phyloP scores from a whole-genome alignment of 2,888 invertebrate genomes.

The Stenolophus ochropezus region DNA sequence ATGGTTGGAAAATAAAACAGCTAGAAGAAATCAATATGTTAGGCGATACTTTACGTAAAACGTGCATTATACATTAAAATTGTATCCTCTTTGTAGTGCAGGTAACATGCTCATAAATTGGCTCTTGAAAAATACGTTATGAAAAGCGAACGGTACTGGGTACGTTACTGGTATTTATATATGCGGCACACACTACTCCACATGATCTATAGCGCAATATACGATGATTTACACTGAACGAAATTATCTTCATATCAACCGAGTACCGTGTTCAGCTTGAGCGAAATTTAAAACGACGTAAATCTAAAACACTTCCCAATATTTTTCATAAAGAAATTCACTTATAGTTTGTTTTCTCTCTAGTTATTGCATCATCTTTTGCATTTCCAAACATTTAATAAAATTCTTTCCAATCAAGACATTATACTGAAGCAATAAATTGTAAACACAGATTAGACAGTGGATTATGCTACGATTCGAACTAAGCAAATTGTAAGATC shows the following conservation, averaged over 20 bases:
- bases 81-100: not conserved
- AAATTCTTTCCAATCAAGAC: too few species aligned
- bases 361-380: too few species aligned
- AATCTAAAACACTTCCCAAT: not conserved
- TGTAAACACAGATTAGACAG: too few species aligned
- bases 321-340: not conserved
- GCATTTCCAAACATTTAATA: too few species aligned
- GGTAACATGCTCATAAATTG: conserved; percentile 14
- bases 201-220: conserved; percentile 18
- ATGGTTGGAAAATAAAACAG: not conserved
- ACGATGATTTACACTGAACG: conserved; percentile 15
- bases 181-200: not conserved
- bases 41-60: not conserved
- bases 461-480: too few species aligned
- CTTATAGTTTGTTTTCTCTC: too few species aligned
- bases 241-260: conserved; percentile 11
- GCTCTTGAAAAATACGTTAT: conserved; percentile 22
- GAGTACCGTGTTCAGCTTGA: not conserved
- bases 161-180: conserved; percentile 4
- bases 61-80: not conserved
- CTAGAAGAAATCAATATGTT: not conserved
- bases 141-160: conserved; percentile 9
- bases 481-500: too few species aligned
- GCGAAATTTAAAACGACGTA: conserved; percentile 1
- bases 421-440: too few species aligned